Base-by-base conservation (phyloP, 2,888 invertebrate genomes). In the Psococerastis gibbosa region DNA sequence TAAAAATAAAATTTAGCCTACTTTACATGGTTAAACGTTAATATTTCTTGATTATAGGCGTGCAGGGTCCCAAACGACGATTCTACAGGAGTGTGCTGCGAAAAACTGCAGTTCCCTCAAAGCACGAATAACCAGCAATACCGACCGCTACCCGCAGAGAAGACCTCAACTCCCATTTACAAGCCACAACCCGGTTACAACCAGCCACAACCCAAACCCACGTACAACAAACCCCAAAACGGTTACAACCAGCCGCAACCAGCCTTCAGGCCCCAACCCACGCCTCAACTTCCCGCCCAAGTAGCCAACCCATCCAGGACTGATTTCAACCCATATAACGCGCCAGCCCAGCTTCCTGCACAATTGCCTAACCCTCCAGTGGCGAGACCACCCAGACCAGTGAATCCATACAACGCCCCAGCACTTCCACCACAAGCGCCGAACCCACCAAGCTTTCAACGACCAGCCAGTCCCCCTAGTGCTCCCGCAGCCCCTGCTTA, bases 201-300 rank as follows among this genome's bases (percentile, higher is more conserved):
- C 23, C 46, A 47, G 3, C 49, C 49, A 5, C 47, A 41, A 27
- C 43, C 41, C 38, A 42, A 34, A 45, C 42, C 41, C 35, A 31
- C 55, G 18, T n/a, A n/a, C n/a, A n/a, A n/a, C n/a, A n/a, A n/a
- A n/a, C 46, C 59, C 55, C 50, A 56, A 52, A 63, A 35, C 32
- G 15, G 41, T 35, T 34, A 34, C 48, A 51, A 32, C 44, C 20
- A 38, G 27, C 49, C 45, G 50, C 47, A 18, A 50, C 55, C 20
- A 2, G 43, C 43, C 2, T 45, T 53, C 2, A 56, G 55, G 44
- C 57, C 63, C 1, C 57, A 55, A 0, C 43, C 48, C 1, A 53
- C 58, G 1, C 51, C 57, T 0, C 56, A 51, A 45, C 58, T 56
- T 32, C 57, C 60, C 2, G 59, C 56, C 54, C 59, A 58, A 48